Base-by-base conservation (phyloP, 2,113 vertebrate species). In the Eupsittula cactorum region DNA sequence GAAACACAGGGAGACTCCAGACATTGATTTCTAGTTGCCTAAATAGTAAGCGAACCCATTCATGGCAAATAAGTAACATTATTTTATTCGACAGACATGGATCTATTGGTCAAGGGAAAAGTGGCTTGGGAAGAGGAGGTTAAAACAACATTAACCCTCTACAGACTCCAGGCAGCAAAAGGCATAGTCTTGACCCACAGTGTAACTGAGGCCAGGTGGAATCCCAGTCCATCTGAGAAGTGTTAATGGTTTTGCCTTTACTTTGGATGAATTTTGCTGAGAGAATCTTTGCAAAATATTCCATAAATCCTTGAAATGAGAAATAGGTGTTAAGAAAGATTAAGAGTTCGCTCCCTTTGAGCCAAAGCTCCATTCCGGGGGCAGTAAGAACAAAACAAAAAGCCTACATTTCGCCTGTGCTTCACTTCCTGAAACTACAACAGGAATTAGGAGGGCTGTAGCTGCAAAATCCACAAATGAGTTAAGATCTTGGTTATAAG, bases 401-500 rank as follows among this genome's bases (percentile, higher is more conserved):
- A 2, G 8, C 9, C 27, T 37, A 17, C 3, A 5, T 79, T 79
- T 76, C 3, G 1, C 59, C 81, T 69, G 41, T 3, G 1, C 8
- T 60, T 31, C 42, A 57, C 74, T 81, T 71, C 76, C 73, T 55
- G 70, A 69, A 74, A 71, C 47, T 89, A 78, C 69, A 91, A 41
- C 27, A 82, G 39, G 75, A 84, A 76, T 68, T 55, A 60, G 53
- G 79, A 93, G 28, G 50, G 53, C 24, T 53, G 21, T 69, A 81
- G 46, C 75, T 96, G 62, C 50, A 94, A 87, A 95, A 91, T 68
- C 65, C 87, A 90, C 92, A 95, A 68, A 82, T 83, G 68, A 90
- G 76, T 96, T 92, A 92, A 95, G 86, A 93, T 93, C 92, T 90
- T 37, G 10, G 77, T 83, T 92, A 70, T 67, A 63, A 90, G 76